phyloP scores from a whole-genome alignment of 35 echinoderm and acorn worm genomes.

The Ophioderma brevispina region DNA sequence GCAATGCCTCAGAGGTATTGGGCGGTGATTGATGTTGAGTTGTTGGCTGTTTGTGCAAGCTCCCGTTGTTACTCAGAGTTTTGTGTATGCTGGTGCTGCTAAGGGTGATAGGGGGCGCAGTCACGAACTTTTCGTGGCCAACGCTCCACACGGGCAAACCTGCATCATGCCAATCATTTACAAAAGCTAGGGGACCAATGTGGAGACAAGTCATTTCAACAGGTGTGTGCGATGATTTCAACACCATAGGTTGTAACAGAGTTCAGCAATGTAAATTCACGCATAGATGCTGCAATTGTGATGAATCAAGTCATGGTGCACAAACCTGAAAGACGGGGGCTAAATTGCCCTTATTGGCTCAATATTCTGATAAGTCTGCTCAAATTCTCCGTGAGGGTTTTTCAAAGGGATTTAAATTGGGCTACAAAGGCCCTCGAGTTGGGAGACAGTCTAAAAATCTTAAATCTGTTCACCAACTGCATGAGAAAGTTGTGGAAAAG shows the following conservation, averaged over 20 bases:
- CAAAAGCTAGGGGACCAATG: background rate
- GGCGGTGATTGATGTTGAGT: too few species aligned
- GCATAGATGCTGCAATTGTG: background rate
- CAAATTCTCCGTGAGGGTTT: background rate
- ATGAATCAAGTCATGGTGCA: background rate
- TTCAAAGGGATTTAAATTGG: background rate
- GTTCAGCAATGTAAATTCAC: background rate
- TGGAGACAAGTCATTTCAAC: background rate
- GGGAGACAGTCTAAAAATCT: background rate
- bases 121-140: background rate
- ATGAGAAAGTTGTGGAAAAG: background rate
- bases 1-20: too few species aligned
- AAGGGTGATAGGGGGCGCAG: background rate
- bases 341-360: background rate
- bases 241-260: background rate
- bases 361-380: background rate
- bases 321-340: background rate
- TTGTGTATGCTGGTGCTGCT: too few species aligned
- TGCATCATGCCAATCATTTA: background rate
- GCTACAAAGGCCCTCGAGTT: background rate
- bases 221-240: background rate
- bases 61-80: too few species aligned
- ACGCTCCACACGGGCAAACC: background rate
- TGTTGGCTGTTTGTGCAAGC: too few species aligned
- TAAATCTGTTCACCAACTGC: background rate